phyloP scores from a whole-genome alignment of 2,888 invertebrate species.

The Tachina fera region DNA sequence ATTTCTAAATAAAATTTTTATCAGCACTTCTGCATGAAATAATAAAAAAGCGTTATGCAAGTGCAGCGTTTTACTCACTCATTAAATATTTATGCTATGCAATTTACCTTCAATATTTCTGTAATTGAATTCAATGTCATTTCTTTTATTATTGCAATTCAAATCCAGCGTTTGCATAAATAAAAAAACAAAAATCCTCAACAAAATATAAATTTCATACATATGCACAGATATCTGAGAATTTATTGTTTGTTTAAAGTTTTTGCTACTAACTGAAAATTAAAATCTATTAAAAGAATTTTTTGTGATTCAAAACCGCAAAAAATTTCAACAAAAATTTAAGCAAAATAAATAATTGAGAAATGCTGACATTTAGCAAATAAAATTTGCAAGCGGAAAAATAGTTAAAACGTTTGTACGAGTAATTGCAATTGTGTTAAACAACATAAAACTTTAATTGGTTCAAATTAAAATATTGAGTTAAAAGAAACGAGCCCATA shows the following conservation, averaged over 20 bases:
- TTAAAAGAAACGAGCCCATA: neutral
- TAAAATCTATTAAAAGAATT: slow-evolving; percentile 25
- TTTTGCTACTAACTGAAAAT: slow-evolving; percentile 3
- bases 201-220: neutral
- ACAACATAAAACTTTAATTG: neutral
- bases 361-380: slow-evolving; percentile 35
- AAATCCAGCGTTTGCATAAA: neutral
- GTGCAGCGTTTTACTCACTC: neutral
- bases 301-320: slow-evolving; percentile 49
- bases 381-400: neutral
- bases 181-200: slow-evolving; percentile 1
- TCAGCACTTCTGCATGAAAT: too few relatives aligned
- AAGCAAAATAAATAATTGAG: slow-evolving; percentile 22
- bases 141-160: slow-evolving; percentile 7
- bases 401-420: neutral
- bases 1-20: too few relatives aligned
- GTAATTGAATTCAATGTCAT: slow-evolving; percentile 2
- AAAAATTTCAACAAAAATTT: slow-evolving; percentile 31
- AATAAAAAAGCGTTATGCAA: neutral
- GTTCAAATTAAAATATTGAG: slow-evolving; percentile 1
- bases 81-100: slow-evolving; percentile 9
- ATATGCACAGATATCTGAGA: too few relatives aligned
- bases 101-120: slow-evolving; percentile 14
- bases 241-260: neutral
- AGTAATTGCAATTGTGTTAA: slow-evolving; percentile 15